These are phyloP conservation scores for Pissodes strobi DNA, from an alignment of 1,140 invertebrate genomes.

Conservation along the genomic window DNA sequence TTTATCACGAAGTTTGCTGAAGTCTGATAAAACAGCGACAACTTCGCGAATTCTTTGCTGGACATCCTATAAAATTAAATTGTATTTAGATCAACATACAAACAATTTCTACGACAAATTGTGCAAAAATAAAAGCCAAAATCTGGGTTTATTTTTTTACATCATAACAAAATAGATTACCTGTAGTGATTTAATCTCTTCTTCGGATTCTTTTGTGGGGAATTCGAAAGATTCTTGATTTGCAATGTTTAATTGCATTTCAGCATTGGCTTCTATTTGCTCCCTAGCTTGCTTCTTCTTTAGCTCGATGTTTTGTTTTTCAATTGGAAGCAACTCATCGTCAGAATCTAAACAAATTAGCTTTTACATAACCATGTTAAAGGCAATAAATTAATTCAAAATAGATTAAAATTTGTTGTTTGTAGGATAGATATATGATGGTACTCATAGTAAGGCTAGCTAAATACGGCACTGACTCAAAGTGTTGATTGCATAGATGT, in stretches of 20 bases:
- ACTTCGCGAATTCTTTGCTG: slow-evolving; percentile 92
- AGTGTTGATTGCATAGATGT: no score
- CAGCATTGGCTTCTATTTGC: slow-evolving; percentile 76
- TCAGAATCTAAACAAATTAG: no score
- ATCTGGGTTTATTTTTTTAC: no score
- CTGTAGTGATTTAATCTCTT: slow-evolving; percentile 75
- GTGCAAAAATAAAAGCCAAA: no score
- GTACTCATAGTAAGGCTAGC: no score
- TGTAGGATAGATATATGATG: no score
- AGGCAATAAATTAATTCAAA: no score
- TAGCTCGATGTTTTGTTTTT: slow-evolving; percentile 81
- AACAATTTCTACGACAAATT: no score
- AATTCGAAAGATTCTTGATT: slow-evolving; percentile 77
- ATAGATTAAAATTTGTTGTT: no score
- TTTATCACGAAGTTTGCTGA: slow-evolving; percentile 77
- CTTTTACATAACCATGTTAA: no score
- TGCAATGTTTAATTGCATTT: slow-evolving; percentile 76
- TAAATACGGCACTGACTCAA: no score
- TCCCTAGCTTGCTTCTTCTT: slow-evolving; percentile 73
- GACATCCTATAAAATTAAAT: slow-evolving; percentile 70
- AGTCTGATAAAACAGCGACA: slow-evolving; percentile 85
- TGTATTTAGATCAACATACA: no score
- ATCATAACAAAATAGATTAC: slow-evolving; percentile 50
- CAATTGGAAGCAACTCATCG: slow-evolving; percentile 75
- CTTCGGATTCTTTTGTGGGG: slow-evolving; percentile 71